Base-by-base conservation (phyloP, 64 coral and sea anemone species). In the Acropora tenuis region DNA sequence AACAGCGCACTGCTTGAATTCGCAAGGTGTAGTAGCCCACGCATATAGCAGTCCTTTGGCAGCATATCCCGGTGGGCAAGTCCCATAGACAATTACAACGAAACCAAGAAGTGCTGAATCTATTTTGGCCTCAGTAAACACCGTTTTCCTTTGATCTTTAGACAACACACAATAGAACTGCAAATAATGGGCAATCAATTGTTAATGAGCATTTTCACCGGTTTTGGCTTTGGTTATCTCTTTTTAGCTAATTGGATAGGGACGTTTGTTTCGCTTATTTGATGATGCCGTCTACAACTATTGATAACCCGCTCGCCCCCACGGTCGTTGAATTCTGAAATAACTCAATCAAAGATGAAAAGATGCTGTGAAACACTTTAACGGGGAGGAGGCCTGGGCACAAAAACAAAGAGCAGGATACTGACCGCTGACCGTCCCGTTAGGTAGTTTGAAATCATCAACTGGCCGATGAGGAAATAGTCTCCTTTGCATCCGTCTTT, bases 1-100 rank as follows among this genome's bases (percentile, higher is more conserved):
- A n/a, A 99, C 89, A 74, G 97, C 94, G 69, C 97, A 99, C 61
- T 84, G 79, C 74, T 96, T 95, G 76, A 96, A 96, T 18, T 86
- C 63, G 88, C 97, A 99, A 60, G 97, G 97, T 47, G 88, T 74
- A 66, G 88, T 73, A 17, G 85, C 48, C 97, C 97, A 99, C 44
- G 97, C 97, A 55, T 96, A 99, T 4, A 94, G 77, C 40, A 99
- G 59, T 78, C 90, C 90, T 41, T 74, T 44, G 53, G 92, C 53
- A 16, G 80, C 16, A 42, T 84, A 73, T 3, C 55, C 84, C 6
- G 43, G 50, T 1, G 84, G 90, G 55, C 90, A 93, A 50, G 58
- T 41, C 16, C 91, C 84, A 69, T 59, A 30, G 8, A 93, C 2
- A 8, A 0, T 63, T 49, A 76, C 90, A 43, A 95, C 87, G 2